These are phyloP conservation scores for Rhamnusium bicolor DNA, from an alignment of 2,888 invertebrate genomes.

Conservation along the genomic window DNA sequence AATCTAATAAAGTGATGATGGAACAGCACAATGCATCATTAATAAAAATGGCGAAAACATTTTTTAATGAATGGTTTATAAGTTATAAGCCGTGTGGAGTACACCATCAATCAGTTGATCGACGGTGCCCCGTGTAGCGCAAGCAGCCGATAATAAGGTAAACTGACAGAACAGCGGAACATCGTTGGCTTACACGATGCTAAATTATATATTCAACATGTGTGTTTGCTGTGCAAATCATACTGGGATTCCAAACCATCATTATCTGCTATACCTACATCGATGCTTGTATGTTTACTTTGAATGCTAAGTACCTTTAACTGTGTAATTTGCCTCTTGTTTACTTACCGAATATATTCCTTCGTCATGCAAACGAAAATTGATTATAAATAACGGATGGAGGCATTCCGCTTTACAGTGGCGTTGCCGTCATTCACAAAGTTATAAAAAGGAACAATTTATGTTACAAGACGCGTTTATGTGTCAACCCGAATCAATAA, in stretches of 20 bases:
- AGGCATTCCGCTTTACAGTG: slow-evolving; percentile 9
- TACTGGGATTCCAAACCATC: slow-evolving; percentile 57
- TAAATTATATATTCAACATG: slow-evolving; percentile 62
- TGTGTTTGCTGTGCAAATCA: slow-evolving; percentile 64
- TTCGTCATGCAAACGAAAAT: slow-evolving; percentile 52
- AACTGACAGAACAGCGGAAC: slow-evolving; percentile 52
- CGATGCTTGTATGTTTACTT: slow-evolving; percentile 57
- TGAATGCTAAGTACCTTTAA: slow-evolving; percentile 56
- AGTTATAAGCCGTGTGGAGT: slow-evolving; percentile 48
- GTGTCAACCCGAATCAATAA: slow-evolving; percentile 25
- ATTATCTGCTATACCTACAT: slow-evolving; percentile 63
- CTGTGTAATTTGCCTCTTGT: slow-evolving; percentile 57
- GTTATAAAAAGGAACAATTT: slow-evolving; percentile 25
- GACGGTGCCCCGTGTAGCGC: slow-evolving; percentile 55
- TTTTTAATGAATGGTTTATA: slow-evolving; percentile 54
- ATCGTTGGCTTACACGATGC: slow-evolving; percentile 50
- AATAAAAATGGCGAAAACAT: slow-evolving; percentile 52
- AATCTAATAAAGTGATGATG: background rate
- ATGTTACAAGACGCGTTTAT: slow-evolving; percentile 21
- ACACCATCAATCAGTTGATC: slow-evolving; percentile 59
- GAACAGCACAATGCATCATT: slow-evolving; percentile 10
- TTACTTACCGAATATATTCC: slow-evolving; percentile 53
- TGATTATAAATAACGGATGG: slow-evolving; percentile 50
- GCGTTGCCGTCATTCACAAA: background rate
- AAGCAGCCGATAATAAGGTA: slow-evolving; percentile 52